Base-by-base conservation (phyloP, 2,888 invertebrate genomes). In the Lepidonotus clava region DNA sequence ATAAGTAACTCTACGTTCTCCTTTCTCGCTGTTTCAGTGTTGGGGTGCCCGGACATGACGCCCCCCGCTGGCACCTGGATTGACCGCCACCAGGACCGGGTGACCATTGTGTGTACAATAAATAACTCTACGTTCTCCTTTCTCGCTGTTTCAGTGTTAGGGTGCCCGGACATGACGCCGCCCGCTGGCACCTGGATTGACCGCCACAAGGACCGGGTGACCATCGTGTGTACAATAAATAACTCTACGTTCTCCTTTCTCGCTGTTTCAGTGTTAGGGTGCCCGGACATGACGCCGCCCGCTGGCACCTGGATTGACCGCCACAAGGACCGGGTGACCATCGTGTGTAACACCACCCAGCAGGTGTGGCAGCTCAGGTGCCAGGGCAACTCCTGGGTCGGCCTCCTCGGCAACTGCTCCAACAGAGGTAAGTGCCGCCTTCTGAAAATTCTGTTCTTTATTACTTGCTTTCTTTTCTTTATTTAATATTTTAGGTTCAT, bases 401-500 rank as follows among this genome's bases (percentile, higher is more conserved):
- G 85, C 67, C 85, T 66, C 41, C 66, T 85, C 11, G 85, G 85
- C 67, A 85, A 85, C 85, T 85, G 85, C 36, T 71, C 85, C 36
- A 41, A 46, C 67, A 80, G 80, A 80, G 80, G 80, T 80, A 41
- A 24, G 80, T 28, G n/a, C n/a, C 24, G 6, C 24, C n/a, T n/a
- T n/a, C n/a, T n/a, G n/a, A n/a, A n/a, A n/a, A n/a, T n/a, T n/a
- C n/a, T n/a, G n/a, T n/a, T n/a, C n/a, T n/a, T n/a, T n/a, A n/a
- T n/a, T n/a, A n/a, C n/a, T n/a, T n/a, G n/a, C n/a, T n/a, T n/a
- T n/a, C n/a, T n/a, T n/a, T n/a, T n/a, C n/a, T n/a, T n/a, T n/a
- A n/a, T n/a, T n/a, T n/a, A n/a, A n/a, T n/a, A n/a, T n/a, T n/a
- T n/a, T n/a, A n/a, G n/a, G n/a, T n/a, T n/a, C n/a, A n/a, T n/a